phyloP scores from a whole-genome alignment of 1,140 invertebrate species.

The Aricia agestis region DNA sequence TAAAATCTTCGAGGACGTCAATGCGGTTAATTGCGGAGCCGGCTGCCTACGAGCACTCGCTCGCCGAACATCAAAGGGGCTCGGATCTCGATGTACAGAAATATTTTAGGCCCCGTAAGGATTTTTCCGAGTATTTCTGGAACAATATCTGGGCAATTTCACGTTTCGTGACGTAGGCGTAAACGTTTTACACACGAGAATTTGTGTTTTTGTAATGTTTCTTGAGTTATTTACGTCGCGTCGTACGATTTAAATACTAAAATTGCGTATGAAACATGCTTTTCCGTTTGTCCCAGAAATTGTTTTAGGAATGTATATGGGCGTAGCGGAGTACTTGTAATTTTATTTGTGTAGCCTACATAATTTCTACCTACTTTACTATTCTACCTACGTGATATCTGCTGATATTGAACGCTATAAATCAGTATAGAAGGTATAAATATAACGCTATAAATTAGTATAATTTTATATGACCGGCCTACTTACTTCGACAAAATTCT shows the following conservation, averaged over 20 bases:
- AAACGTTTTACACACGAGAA: slow-evolving; percentile 1
- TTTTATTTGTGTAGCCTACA: too few species aligned
- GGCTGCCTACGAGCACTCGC: slow-evolving; percentile 29
- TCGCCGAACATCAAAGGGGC: slow-evolving; percentile 46
- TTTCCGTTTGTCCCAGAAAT: background rate
- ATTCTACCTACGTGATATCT: too few species aligned
- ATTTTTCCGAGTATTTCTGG: slow-evolving; percentile 9
- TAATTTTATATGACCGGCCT: background rate
- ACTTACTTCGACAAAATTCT: background rate
- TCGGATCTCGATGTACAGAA: slow-evolving; percentile 31
- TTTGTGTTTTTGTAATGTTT: background rate
- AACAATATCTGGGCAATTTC: slow-evolving; percentile 5
- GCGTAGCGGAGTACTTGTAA: too few species aligned
- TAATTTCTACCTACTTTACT: too few species aligned
- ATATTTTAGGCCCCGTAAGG: slow-evolving; percentile 17
- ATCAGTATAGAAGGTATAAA: too few species aligned
- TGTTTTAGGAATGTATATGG: background rate
- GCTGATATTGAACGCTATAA: too few species aligned
- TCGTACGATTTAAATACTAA: background rate
- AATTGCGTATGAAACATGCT: background rate
- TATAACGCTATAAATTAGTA: too few species aligned
- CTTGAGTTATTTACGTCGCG: background rate
- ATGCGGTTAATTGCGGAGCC: slow-evolving; percentile 51
- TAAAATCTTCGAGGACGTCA: slow-evolving; percentile 51
- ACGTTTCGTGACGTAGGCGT: background rate